These are phyloP conservation scores for Bombus pascuorum DNA, from an alignment of 1,140 invertebrate species.

Conservation along the genomic window DNA sequence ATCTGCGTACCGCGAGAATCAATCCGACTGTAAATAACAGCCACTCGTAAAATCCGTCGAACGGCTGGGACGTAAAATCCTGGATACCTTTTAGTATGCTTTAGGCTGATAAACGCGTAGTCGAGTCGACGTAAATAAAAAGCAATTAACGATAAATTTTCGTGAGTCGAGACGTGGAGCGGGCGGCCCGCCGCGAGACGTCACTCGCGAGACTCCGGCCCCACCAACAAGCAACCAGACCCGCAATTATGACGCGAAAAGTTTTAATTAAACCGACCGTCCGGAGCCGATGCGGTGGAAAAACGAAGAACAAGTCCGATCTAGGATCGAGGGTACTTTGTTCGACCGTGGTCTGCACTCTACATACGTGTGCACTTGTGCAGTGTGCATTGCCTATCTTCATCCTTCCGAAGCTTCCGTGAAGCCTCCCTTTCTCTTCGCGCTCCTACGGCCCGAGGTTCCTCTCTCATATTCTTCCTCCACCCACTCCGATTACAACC, in stretches of 20 bases:
- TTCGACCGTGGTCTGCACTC: neutral
- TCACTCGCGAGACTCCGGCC: neutral
- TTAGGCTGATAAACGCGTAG: slow-evolving; percentile 56
- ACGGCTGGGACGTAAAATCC: slow-evolving; percentile 52
- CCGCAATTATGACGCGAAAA: slow-evolving; percentile 42
- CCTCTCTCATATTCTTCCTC: slow-evolving; percentile 51
- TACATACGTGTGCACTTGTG: neutral
- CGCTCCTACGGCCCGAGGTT: neutral
- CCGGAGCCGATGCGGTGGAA: neutral
- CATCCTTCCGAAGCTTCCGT: neutral
- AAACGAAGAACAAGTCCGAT: slow-evolving; percentile 1
- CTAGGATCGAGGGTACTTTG: slow-evolving; percentile 14
- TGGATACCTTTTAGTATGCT: slow-evolving; percentile 52
- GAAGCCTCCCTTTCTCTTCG: slow-evolving; percentile 18
- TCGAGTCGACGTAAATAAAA: slow-evolving; percentile 60
- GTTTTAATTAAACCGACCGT: slow-evolving; percentile 43
- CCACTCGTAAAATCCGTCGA: slow-evolving; percentile 63
- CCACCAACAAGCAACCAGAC: neutral
- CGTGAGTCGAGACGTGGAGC: neutral
- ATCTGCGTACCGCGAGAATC: slow-evolving; percentile 61
- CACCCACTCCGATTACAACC: slow-evolving; percentile 57
- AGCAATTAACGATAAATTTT: slow-evolving; percentile 69
- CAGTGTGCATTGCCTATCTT: neutral
- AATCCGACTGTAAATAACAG: slow-evolving; percentile 66
- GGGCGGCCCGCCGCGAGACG: neutral